Percentiles rank a stretch among this genome's conserved stretches.
These are phyloP conservation scores for Sterrhoptilus dennistouni DNA, from an alignment of 2,113 vertebrate species.

Conservation along the genomic window DNA sequence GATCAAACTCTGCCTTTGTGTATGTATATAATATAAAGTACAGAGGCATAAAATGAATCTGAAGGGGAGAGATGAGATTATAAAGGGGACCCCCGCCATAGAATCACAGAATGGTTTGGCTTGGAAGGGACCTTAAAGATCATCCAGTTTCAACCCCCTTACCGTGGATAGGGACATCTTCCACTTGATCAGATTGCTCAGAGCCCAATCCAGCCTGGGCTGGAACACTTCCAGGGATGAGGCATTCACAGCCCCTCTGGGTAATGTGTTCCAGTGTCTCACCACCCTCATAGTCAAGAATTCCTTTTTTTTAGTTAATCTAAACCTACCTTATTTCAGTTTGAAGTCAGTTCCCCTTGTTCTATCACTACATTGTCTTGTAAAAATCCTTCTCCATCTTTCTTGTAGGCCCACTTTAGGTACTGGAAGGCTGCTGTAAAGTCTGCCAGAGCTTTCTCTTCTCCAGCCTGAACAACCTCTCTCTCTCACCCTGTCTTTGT, in stretches of 20 bases:
- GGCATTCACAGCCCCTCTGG: neutral
- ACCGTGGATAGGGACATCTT: neutral
- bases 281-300: neutral
- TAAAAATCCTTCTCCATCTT: neutral
- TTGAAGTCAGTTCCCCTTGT: neutral
- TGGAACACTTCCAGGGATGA: neutral
- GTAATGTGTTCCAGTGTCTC: neutral
- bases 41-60: neutral
- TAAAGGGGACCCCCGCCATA: neutral
- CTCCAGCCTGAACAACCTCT: neutral
- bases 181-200: neutral
- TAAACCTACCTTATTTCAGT: neutral
- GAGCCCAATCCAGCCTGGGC: neutral
- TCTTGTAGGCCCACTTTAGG: neutral
- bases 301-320: neutral
- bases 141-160: neutral
- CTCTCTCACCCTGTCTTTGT: neutral
- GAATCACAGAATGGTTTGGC: neutral
- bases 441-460: neutral
- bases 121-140: neutral
- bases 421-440: neutral
- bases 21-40: neutral
- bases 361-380: neutral
- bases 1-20: neutral
- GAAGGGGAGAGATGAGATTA: neutral